A percentile compares a stretch with the other conserved stretches of the same genome.
Conservation (phyloP, 2,113 vertebrate genomes). For the Tyto alba region DNA sequence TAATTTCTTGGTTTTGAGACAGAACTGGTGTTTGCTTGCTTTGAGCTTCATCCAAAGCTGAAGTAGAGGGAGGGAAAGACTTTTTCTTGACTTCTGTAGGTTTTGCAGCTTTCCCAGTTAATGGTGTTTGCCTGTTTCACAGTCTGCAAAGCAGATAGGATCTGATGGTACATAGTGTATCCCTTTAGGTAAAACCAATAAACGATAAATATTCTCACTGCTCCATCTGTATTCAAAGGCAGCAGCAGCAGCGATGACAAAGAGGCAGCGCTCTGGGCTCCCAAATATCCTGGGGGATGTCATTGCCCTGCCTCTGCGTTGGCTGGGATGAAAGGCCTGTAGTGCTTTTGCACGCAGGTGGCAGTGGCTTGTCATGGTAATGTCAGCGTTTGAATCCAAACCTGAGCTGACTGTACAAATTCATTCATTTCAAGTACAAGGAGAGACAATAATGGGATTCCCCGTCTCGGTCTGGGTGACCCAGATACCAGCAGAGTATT, state of each 20-base stretch:
- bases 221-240: not conserved
- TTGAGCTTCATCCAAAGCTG: not conserved
- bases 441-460: constrained; percentile 27
- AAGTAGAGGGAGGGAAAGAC: not conserved
- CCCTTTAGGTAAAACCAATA: not conserved
- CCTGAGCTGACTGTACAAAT: constrained; percentile 6
- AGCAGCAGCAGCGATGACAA: not conserved
- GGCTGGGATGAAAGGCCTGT: not conserved
- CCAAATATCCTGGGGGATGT: not conserved
- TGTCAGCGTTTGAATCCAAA: not conserved
- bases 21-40: not conserved
- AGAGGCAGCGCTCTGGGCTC: not conserved
- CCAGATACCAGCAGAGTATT: constrained; percentile 1
- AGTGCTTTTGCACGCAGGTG: fast-evolving
- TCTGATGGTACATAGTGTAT: fast-evolving
- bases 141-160: not conserved
- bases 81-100: not conserved
- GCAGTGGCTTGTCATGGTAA: fast-evolving
- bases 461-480: not conserved
- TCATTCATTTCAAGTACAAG: not conserved
- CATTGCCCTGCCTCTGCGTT: not conserved
- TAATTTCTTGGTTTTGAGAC: not conserved
- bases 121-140: not conserved
- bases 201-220: not conserved
- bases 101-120: not conserved